Percentiles rank a stretch among this genome's conserved stretches.
Conservation (phyloP, 2,113 vertebrate species). For the Prunella fulvescens region DNA sequence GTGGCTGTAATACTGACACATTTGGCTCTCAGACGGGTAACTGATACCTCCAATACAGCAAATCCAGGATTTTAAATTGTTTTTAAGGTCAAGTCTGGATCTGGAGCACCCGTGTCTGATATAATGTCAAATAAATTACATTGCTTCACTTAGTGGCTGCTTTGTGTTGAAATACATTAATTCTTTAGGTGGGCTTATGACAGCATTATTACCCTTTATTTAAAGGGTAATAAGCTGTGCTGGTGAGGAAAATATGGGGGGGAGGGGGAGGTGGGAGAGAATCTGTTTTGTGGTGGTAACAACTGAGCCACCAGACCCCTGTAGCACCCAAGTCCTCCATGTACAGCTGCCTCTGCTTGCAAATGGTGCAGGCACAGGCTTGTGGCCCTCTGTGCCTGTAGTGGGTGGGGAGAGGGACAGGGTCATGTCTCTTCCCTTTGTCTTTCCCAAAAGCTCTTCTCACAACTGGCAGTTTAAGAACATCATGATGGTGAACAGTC, state of each 20-base stretch:
- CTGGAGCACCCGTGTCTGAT: slow-evolving; percentile 11
- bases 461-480: neutral
- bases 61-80: neutral
- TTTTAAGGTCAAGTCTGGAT: slow-evolving; percentile 22
- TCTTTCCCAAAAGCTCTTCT: neutral
- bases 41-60: neutral
- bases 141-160: slow-evolving; percentile 34
- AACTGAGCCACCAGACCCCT: neutral
- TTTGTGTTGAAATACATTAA: neutral
- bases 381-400: fast-evolving
- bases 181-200: neutral
- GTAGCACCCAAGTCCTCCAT: fast-evolving
- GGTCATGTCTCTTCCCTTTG: neutral
- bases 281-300: neutral
- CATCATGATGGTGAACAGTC: fast-evolving
- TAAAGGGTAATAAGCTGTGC: neutral
- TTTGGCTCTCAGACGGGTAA: neutral
- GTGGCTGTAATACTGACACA: neutral
- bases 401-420: too few species aligned
- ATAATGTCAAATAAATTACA: slow-evolving; percentile 41
- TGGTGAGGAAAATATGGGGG: neutral
- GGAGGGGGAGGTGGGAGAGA: neutral
- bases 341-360: neutral
- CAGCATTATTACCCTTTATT: neutral
- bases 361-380: neutral